Evolutionary conservation across 2,113 vertebrate species (phyloP).

Genomic region (Pseudopipra pipra): DNA sequence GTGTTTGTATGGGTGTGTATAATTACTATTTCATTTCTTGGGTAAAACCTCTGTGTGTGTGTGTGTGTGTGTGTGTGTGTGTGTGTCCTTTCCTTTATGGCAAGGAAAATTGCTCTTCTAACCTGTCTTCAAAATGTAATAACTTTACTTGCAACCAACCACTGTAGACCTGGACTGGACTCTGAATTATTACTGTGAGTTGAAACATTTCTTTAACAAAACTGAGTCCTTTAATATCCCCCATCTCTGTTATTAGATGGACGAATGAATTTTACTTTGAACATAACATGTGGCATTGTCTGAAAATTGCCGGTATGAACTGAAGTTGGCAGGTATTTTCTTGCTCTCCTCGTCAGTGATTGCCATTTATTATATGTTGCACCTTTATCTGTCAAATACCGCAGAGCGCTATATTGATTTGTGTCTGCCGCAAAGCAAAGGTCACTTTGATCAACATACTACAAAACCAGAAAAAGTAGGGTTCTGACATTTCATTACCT

Average conservation of each 20-base stretch:
- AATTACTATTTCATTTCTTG: constrained; percentile 31
- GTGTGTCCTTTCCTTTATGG: not conserved
- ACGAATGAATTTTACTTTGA: constrained; percentile 87
- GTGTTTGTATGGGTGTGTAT: not conserved
- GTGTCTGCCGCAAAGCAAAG: constrained; percentile 82
- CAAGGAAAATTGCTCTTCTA: constrained; percentile 82
- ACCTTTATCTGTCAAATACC: constrained; percentile 82
- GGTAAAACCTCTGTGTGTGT: not conserved
- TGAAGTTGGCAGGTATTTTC: constrained; percentile 83
- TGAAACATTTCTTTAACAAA: constrained; percentile 83
- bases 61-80: not conserved
- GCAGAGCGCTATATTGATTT: constrained; percentile 86
- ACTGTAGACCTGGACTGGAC: constrained; percentile 68
- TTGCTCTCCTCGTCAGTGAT: constrained; percentile 77
- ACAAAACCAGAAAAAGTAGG: constrained; percentile 78
- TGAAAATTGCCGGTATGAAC: constrained; percentile 87
- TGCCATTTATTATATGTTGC: constrained; percentile 91
- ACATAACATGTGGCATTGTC: constrained; percentile 86
- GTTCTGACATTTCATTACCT: constrained; percentile 90
- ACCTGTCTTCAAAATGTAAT: constrained; percentile 81
- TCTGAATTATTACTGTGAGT: constrained; percentile 78
- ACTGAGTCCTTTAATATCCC: constrained; percentile 83
- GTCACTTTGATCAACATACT: constrained; percentile 89
- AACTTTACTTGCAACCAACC: constrained; percentile 76
- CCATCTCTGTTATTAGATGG: constrained; percentile 82